These are phyloP conservation scores for Perognathus longimembris DNA, from an alignment of 2,113 vertebrate genomes.

Conservation along the genomic window DNA sequence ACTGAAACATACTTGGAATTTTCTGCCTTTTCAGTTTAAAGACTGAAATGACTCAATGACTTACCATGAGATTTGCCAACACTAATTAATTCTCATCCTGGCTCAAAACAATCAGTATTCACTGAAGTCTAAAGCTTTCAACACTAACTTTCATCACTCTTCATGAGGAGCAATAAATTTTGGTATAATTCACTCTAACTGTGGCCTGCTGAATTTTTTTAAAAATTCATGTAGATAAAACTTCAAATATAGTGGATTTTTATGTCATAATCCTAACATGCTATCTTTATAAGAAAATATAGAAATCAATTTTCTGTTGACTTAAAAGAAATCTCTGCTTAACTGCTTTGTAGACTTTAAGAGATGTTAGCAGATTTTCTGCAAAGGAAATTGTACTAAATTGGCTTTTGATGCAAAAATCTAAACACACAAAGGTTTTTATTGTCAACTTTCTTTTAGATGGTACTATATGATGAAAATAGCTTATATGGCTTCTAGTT, in stretches of 20 bases:
- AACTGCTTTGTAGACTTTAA: slow-evolving; percentile 20
- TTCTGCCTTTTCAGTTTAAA: neutral
- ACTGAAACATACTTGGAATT: neutral
- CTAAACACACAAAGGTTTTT: neutral
- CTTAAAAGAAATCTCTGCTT: slow-evolving; percentile 14
- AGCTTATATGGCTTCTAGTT: neutral
- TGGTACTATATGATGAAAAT: neutral
- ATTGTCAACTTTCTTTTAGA: neutral
- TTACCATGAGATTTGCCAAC: neutral
- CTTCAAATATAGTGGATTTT: slow-evolving; percentile 10
- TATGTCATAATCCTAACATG: slow-evolving; percentile 8
- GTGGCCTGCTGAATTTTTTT: neutral
- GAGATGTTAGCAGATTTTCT: slow-evolving; percentile 35
- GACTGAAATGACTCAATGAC: neutral
- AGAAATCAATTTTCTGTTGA: slow-evolving; percentile 40
- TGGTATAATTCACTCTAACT: neutral
- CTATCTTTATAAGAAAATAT: slow-evolving; percentile 17
- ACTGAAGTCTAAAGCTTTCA: neutral
- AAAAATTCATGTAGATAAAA: neutral
- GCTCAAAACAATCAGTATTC: neutral
- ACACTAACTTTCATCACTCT: neutral
- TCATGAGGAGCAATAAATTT: neutral
- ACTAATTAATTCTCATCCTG: neutral
- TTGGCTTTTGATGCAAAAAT: slow-evolving; percentile 41
- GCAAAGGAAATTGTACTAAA: slow-evolving; percentile 10